These are phyloP conservation scores for Catagonus wagneri DNA, from an alignment of 2,113 vertebrate genomes.

Conservation along the genomic window DNA sequence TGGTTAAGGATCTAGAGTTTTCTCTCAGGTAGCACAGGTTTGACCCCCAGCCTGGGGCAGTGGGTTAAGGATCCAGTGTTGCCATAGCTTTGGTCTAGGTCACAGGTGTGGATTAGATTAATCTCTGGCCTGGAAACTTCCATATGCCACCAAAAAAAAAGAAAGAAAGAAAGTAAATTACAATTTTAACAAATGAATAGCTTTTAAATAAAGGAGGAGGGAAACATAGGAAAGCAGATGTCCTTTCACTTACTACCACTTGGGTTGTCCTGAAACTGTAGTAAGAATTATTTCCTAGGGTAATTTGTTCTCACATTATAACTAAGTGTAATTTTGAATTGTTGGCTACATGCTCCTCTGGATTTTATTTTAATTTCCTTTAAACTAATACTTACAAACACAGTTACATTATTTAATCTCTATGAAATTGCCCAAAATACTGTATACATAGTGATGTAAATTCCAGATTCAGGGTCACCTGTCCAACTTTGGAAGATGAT, in stretches of 20 bases:
- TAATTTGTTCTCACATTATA: background rate
- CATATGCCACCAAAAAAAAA: too few relatives aligned
- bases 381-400: background rate
- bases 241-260: background rate
- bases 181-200: background rate
- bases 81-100: too few relatives aligned
- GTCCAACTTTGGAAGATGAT: background rate
- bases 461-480: background rate
- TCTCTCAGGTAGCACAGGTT: too few relatives aligned
- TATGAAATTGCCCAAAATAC: background rate
- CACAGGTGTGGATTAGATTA: too few relatives aligned
- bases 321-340: background rate
- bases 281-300: background rate
- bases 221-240: background rate
- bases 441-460: background rate
- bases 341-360: background rate
- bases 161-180: background rate
- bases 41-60: too few relatives aligned
- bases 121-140: too few relatives aligned
- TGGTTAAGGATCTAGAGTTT: too few relatives aligned
- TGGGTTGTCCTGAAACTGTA: background rate
- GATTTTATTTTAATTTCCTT: constrained; percentile 28
- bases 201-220: background rate
- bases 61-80: too few relatives aligned
- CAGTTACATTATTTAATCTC: background rate